Evolutionary conservation across 2,797 vertebrate genomes (phyloP).

Genomic region (Lithobates sylvaticus): DNA sequence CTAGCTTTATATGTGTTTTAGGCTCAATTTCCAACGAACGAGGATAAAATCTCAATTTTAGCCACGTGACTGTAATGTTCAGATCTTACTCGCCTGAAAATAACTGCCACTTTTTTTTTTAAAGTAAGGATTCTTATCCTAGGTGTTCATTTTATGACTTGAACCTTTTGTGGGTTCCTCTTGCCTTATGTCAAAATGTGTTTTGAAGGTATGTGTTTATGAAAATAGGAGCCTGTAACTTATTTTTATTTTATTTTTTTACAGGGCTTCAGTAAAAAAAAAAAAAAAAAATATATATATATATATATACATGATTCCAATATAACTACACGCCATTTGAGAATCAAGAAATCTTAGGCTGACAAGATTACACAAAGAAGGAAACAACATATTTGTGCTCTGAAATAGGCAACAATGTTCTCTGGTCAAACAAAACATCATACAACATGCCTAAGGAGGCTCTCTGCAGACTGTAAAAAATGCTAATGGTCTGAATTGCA

Average conservation of each 20-base stretch:
- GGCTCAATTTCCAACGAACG: background rate
- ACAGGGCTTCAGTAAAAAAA: background rate
- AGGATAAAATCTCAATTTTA: background rate
- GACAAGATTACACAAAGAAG: background rate
- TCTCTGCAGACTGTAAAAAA: slow-evolving; percentile 49
- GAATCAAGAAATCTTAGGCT: background rate
- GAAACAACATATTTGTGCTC: background rate
- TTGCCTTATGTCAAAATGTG: background rate
- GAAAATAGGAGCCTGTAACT: no score
- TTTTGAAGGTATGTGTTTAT: background rate
- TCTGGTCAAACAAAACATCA: slow-evolving; percentile 37
- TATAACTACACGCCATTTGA: background rate
- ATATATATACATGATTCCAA: background rate
- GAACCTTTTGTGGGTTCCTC: background rate
- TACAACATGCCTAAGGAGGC: slow-evolving; percentile 41
- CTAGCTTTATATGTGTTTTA: background rate
- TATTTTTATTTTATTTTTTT: background rate
- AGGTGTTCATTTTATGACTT: background rate
- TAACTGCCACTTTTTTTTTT: no score
- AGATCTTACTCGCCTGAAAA: background rate
- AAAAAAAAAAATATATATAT: background rate
- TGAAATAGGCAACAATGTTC: slow-evolving; percentile 30
- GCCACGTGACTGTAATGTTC: background rate
- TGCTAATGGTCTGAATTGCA: slow-evolving; percentile 41
- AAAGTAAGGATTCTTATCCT: no score